These are phyloP conservation scores for Himalopsyche anomala DNA, from an alignment of 2,888 invertebrate species.

Conservation along the genomic window DNA sequence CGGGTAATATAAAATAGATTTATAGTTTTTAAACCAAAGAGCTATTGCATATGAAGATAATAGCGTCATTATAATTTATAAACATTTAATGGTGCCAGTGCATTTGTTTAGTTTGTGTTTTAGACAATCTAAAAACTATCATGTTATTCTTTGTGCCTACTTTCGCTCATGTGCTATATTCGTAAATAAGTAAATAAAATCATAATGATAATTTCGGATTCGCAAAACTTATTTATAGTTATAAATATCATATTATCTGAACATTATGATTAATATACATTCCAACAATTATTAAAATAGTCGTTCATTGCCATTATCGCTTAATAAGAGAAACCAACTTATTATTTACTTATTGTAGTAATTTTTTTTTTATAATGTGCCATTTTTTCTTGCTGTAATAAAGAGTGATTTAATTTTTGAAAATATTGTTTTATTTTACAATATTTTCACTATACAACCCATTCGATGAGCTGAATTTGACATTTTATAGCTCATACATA, in stretches of 20 bases:
- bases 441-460: too few species aligned
- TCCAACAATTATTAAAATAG: neutral
- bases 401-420: neutral
- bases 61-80: too few species aligned
- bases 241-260: neutral
- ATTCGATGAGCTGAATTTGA: too few species aligned
- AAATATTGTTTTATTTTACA: too few species aligned
- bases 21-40: constrained; percentile 1
- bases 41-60: neutral
- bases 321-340: neutral
- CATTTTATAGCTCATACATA: too few species aligned
- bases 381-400: neutral
- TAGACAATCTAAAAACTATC: too few species aligned
- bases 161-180: too few species aligned
- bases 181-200: too few species aligned
- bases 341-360: neutral
- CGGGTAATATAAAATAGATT: neutral
- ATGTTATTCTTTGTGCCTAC: too few species aligned
- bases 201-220: neutral
- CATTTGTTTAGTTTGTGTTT: too few species aligned
- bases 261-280: neutral
- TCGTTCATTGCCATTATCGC: neutral
- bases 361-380: neutral
- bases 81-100: too few species aligned
- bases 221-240: neutral